Evolutionary conservation across 2,113 vertebrate genomes (phyloP).

Genomic region (Trinectes maculatus): DNA sequence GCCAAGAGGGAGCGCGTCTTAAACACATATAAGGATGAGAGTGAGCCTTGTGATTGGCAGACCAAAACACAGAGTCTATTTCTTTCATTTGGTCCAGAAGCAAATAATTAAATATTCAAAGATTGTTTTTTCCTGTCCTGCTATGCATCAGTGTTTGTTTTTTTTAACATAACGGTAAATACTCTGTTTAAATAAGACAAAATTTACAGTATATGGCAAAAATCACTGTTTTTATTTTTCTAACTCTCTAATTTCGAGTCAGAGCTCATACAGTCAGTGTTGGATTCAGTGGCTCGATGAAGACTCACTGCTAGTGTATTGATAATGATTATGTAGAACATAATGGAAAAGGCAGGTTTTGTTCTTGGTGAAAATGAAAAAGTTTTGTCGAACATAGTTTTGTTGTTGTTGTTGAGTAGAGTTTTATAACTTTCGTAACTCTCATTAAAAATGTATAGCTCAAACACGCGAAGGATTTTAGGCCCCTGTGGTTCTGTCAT

Average conservation of each 20-base stretch:
- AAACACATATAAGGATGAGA: conserved; percentile 14
- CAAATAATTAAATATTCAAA: neutral
- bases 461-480: neutral
- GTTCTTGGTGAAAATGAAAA: conserved; percentile 10
- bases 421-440: no score
- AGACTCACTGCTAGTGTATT: neutral
- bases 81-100: conserved; percentile 3
- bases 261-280: no score
- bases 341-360: neutral
- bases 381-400: neutral
- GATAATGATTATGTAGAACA: neutral
- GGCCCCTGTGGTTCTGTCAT: neutral
- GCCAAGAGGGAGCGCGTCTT: conserved; percentile 30
- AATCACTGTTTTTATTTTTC: no score
- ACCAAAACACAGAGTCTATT: conserved; percentile 3
- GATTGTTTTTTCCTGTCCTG: neutral
- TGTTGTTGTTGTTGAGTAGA: no score
- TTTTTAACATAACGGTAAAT: no score
- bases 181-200: no score
- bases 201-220: no score
- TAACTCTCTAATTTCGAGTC: no score
- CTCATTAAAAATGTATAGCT: no score
- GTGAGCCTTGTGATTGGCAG: conserved; percentile 14
- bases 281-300: neutral
- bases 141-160: neutral